These are phyloP conservation scores for Dicranocentrus wangi DNA, from an alignment of 2,888 invertebrate genomes.

Conservation along the genomic window DNA sequence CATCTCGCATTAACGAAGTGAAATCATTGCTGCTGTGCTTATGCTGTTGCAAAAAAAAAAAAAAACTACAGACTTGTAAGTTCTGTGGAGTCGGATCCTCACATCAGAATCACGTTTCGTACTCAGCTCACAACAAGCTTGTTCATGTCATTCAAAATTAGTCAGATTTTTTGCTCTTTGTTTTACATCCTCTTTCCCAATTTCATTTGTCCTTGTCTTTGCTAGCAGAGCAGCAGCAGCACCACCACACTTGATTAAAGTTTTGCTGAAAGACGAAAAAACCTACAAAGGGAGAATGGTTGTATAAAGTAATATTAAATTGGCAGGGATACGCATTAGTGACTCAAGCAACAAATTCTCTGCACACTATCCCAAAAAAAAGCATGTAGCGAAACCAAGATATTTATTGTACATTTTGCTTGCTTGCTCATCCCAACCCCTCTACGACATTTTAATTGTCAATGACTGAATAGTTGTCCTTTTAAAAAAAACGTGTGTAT, in stretches of 20 bases:
- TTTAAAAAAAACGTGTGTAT: conserved; percentile 18
- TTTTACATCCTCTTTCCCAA: conserved; percentile 21
- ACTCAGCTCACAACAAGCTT: too few species aligned
- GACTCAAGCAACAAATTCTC: neutral
- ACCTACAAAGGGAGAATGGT: neutral
- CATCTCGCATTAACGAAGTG: too few species aligned
- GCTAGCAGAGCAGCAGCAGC: neutral
- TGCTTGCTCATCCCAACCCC: too few species aligned
- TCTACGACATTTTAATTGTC: conserved; percentile 18
- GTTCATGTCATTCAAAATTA: conserved; percentile 17
- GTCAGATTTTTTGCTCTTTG: neutral
- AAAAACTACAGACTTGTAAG: too few species aligned
- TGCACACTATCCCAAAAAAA: too few species aligned
- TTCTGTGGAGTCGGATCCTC: too few species aligned
- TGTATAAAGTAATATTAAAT: neutral
- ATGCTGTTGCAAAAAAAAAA: too few species aligned
- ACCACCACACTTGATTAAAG: conserved; percentile 5
- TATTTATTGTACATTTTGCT: too few species aligned
- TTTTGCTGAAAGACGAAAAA: conserved; percentile 10
- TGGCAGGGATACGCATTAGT: neutral
- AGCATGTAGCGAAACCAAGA: too few species aligned
- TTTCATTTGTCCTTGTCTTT: conserved; percentile 36
- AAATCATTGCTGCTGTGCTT: too few species aligned
- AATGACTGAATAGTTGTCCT: conserved; percentile 23
- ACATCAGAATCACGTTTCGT: too few species aligned